Evolutionary conservation across 2,797 vertebrate species (phyloP), one percentile per base, ranked within the genome.

Genomic region (Gouania willdenowi): DNA sequence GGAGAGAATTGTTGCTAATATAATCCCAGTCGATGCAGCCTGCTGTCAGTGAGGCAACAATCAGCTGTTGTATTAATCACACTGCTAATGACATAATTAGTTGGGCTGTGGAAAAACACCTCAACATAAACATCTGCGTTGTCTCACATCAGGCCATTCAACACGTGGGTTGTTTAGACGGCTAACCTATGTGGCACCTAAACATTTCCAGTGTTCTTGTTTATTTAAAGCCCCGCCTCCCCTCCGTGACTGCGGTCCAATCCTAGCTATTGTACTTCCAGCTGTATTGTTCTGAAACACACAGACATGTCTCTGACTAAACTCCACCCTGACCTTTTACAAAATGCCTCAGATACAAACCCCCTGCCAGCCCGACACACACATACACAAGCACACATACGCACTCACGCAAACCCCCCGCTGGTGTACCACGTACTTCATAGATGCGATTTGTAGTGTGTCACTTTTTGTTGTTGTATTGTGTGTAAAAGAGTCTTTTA

Each of bases 41-140:
- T 60, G 72, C 67, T 56, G 54, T 46, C 45, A 68, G 73, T 66
- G 67, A 64, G 54, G 66, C 67, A 66, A 69, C 70, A 78, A 71
- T 84, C 74, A 74, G 75, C 72, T 66, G 71, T 60, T 77, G 68
- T 66, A 75, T 75, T 82, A 79, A 79, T 81, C 55, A 37, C 59
- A 49, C 57, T 40, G 56, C 74, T 87, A 85, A 86, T 87, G 66
- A 77, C 60, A 76, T 79, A 75, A 84, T 86, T 82, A 80, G 65
- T 51, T 45, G 43, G 61, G 39, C 52, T 66, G 51, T 58, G 51
- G 61, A 62, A 73, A 81, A 77, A 59, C 63, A 44, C 43, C 58
- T 60, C 50, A 47, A 43, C 58, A 47, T 41, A 77, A 63, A 66
- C 59, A 51, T 68, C 28, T 39, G 21, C 72, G 56, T 56, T 72